Conservation (phyloP, 2,888 invertebrate species). For the Pachycephus smyrnensis region DNA sequence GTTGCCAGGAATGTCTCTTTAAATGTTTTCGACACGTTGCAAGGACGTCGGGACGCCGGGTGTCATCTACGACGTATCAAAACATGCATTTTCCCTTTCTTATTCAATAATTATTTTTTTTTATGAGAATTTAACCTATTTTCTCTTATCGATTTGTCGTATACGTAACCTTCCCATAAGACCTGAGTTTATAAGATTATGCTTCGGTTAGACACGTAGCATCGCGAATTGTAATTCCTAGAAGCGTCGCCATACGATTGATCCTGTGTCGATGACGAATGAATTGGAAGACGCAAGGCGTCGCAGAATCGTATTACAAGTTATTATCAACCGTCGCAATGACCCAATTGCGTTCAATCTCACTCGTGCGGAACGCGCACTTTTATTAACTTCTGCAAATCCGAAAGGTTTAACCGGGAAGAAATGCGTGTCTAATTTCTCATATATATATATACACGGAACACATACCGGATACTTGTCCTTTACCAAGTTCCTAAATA, state of each 20-base stretch:
- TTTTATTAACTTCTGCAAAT: neutral
- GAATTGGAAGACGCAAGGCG: neutral
- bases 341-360: constrained; percentile 42
- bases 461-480: too few species aligned
- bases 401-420: neutral
- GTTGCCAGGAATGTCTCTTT: neutral
- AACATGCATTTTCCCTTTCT: neutral
- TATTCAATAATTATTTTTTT: neutral
- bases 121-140: neutral
- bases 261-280: neutral
- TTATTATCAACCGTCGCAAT: constrained; percentile 29
- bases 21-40: neutral
- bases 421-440: neutral
- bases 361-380: constrained; percentile 26
- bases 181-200: neutral
- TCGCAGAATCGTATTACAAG: constrained; percentile 31
- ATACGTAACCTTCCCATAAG: neutral
- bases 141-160: neutral
- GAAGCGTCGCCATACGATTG: neutral
- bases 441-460: too few species aligned
- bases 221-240: too few species aligned
- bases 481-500: neutral
- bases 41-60: neutral
- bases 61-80: neutral
- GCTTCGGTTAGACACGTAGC: neutral